phyloP scores from a whole-genome alignment of 2,797 vertebrate species.

The Sebastiscus tertius region DNA sequence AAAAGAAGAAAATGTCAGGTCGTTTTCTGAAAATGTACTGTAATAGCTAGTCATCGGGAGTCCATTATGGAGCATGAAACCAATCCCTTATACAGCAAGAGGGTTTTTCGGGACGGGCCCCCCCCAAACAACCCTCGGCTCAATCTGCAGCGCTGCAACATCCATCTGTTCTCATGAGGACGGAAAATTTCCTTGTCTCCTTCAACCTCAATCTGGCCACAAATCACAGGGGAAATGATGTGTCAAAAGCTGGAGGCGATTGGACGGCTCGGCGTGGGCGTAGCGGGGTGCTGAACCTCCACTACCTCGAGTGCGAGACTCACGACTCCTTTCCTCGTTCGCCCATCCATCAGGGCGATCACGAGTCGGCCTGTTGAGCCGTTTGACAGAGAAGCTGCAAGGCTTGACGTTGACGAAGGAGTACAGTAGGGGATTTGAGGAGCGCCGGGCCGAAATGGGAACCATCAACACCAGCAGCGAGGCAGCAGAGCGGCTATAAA shows the following conservation, averaged over 20 bases:
- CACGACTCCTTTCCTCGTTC: slow-evolving; percentile 50
- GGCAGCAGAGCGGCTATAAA: slow-evolving; percentile 35
- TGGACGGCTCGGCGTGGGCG: slow-evolving; percentile 41
- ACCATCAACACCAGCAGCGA: slow-evolving; percentile 32
- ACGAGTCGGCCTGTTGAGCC: slow-evolving; percentile 59
- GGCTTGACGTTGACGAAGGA: slow-evolving; percentile 26
- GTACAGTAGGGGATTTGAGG: slow-evolving; percentile 23
- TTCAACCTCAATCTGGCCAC: slow-evolving; percentile 74
- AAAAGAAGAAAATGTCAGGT: slow-evolving; percentile 11
- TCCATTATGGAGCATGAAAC: slow-evolving; percentile 56
- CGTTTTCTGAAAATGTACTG: slow-evolving; percentile 47
- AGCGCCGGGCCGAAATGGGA: neutral
- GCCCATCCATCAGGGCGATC: slow-evolving; percentile 74
- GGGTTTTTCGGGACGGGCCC: slow-evolving; percentile 9
- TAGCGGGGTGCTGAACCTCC: slow-evolving; percentile 40
- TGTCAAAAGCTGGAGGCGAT: slow-evolving; percentile 68
- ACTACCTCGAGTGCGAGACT: slow-evolving; percentile 26
- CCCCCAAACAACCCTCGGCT: slow-evolving; percentile 40
- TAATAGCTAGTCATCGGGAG: slow-evolving; percentile 62
- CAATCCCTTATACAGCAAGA: slow-evolving; percentile 39
- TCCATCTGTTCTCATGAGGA: slow-evolving; percentile 60
- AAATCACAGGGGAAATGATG: slow-evolving; percentile 78
- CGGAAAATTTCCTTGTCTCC: slow-evolving; percentile 61
- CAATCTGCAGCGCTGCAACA: slow-evolving; percentile 43
- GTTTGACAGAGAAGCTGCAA: slow-evolving; percentile 57